Evolutionary conservation across 2,113 vertebrate genomes (phyloP).

Genomic region (Amazona guildingii): DNA sequence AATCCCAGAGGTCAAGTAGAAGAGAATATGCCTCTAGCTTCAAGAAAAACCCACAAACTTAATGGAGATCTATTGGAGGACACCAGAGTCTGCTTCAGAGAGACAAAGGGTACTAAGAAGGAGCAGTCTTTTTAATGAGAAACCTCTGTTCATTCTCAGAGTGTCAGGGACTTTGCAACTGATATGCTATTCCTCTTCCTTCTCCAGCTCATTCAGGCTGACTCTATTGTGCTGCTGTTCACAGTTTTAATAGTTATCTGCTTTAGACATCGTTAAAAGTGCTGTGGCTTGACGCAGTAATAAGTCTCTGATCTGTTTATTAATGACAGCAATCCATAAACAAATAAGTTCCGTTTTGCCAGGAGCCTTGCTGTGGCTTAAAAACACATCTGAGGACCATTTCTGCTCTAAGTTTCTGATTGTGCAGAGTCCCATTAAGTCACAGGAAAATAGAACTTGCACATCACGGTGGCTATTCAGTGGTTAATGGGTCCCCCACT

Average conservation of each 20-base stretch:
- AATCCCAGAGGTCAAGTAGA: slow-evolving; percentile 19
- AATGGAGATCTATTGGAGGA: slow-evolving; percentile 34
- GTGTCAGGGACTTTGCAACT: neutral
- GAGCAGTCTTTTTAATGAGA: slow-evolving; percentile 14
- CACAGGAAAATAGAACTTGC: slow-evolving; percentile 4
- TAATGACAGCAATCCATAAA: slow-evolving; percentile 67
- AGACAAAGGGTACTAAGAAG: slow-evolving; percentile 21
- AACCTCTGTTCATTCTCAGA: neutral
- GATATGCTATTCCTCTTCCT: neutral
- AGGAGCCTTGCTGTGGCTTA: slow-evolving; percentile 47
- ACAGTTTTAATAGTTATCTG: slow-evolving; percentile 42
- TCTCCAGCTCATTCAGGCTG: neutral
- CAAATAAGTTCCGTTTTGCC: slow-evolving; percentile 52
- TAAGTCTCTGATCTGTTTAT: slow-evolving; percentile 51
- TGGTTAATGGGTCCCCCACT: slow-evolving; percentile 50
- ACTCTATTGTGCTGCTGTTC: slow-evolving; percentile 10
- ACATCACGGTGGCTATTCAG: slow-evolving; percentile 7
- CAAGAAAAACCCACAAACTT: neutral
- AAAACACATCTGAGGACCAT: slow-evolving; percentile 26
- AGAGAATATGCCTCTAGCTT: slow-evolving; percentile 26
- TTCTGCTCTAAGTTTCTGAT: slow-evolving; percentile 43
- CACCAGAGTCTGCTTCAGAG: neutral
- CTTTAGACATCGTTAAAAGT: slow-evolving; percentile 66
- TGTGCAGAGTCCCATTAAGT: neutral
- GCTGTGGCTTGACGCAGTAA: slow-evolving; percentile 34